A percentile compares a stretch with the other conserved stretches of the same genome.
phyloP scores from a whole-genome alignment of 37 sponge, comb jelly and placozoan species.

The Ephydatia muelleri region DNA sequence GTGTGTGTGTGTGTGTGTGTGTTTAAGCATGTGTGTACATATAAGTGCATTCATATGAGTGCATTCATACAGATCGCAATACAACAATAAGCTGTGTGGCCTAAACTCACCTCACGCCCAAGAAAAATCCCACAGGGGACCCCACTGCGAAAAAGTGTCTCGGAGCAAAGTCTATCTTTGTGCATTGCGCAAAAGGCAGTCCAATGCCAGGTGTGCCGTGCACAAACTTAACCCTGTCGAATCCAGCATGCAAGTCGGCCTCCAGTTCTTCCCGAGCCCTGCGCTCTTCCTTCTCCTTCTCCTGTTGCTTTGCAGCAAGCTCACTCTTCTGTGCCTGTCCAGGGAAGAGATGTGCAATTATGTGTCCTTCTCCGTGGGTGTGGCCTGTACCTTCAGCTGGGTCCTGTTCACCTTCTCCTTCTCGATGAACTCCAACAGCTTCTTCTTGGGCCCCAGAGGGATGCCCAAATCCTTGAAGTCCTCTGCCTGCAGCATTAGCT shows the following conservation, averaged over 20 bases:
- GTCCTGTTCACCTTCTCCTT: not conserved
- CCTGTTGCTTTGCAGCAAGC: conserved; percentile 1
- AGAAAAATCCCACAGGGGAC: conserved; percentile 93
- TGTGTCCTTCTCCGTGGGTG: not conserved
- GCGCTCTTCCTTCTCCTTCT: conserved; percentile 16
- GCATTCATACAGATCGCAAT: too few relatives aligned
- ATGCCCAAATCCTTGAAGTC: conserved; percentile 89
- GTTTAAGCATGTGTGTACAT: too few relatives aligned
- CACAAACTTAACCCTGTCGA: conserved; percentile 54
- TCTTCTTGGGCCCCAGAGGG: conserved; percentile 86
- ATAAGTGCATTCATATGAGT: too few relatives aligned
- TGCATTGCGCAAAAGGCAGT: conserved; percentile 66
- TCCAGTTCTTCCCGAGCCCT: conserved; percentile 19
- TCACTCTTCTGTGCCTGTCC: conserved; percentile 1
- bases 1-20: not conserved
- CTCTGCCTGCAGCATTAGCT: conserved; percentile 66
- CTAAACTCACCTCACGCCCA: conserved; percentile 84
- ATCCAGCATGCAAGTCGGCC: not conserved
- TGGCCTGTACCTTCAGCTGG: not conserved
- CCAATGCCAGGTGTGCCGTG: conserved; percentile 84
- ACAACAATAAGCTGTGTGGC: too few relatives aligned
- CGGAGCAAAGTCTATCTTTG: conserved; percentile 74
- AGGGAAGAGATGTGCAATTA: not conserved
- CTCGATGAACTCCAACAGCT: conserved; percentile 54
- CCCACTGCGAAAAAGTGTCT: conserved; percentile 82